A percentile compares a stretch with the other conserved stretches of the same genome.
phyloP scores from a whole-genome alignment of 2,113 vertebrate species.

The Atherinomorus stipes region DNA sequence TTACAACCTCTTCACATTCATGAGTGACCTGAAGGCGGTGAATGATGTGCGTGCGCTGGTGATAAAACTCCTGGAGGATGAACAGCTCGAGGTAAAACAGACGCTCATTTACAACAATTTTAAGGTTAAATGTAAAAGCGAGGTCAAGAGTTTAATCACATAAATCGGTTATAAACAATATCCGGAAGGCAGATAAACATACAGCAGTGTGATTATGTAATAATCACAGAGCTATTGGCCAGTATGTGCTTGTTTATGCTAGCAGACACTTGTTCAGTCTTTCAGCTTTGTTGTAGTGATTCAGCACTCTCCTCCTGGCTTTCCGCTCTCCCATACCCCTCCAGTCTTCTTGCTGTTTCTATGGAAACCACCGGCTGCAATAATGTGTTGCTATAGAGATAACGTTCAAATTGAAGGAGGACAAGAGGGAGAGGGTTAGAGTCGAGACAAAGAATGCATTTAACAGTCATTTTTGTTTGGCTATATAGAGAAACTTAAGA shows the following conservation, averaged over 20 bases:
- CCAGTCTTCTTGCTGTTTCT: constrained; percentile 74
- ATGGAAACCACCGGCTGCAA: constrained; percentile 83
- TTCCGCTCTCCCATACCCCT: constrained; percentile 32
- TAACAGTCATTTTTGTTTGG: constrained; percentile 55
- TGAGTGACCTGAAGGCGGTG: constrained; percentile 88
- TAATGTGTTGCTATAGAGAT: constrained; percentile 85
- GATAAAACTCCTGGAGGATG: constrained; percentile 91
- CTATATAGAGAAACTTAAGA: constrained; percentile 22
- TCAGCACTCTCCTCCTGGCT: constrained; percentile 74
- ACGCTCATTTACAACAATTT: not conserved
- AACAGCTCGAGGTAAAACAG: constrained; percentile 92
- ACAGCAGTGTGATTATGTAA: constrained; percentile 36
- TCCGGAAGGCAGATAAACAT: constrained; percentile 8
- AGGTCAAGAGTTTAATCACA: not conserved
- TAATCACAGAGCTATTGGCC: constrained; percentile 16
- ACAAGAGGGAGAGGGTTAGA: constrained; percentile 66
- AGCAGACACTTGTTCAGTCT: constrained; percentile 53
- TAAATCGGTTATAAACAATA: not conserved
- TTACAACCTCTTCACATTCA: constrained; percentile 98
- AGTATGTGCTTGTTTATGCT: constrained; percentile 57
- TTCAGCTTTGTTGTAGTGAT: constrained; percentile 76
- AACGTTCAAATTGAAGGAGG: constrained; percentile 75
- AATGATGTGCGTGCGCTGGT: constrained; percentile 88
- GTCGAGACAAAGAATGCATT: constrained; percentile 57
- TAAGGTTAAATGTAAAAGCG: not conserved